These are phyloP conservation scores for Drosophila varians DNA, from an alignment of 1,140 invertebrate species.

Conservation along the genomic window DNA sequence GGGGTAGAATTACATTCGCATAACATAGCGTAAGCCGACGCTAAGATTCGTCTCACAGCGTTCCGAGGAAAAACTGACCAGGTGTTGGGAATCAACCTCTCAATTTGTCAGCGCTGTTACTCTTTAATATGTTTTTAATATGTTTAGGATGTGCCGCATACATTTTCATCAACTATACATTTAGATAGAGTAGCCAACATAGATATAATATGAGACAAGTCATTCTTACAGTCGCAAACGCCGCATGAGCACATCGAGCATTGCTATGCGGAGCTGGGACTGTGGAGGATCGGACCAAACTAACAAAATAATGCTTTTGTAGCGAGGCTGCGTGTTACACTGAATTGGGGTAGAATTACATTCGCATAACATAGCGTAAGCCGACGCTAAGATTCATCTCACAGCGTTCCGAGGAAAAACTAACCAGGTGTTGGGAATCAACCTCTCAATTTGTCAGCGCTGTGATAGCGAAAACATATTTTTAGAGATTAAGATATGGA, in stretches of 20 bases:
- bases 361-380: constrained; percentile 80
- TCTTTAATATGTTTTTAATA: too few species aligned
- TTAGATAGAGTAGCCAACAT: constrained; percentile 35
- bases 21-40: constrained; percentile 78
- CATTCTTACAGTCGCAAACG: constrained; percentile 78
- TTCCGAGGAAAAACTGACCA: constrained; percentile 30
- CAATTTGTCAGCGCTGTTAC: constrained; percentile 67
- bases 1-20: constrained; percentile 57
- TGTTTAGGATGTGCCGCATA: neutral
- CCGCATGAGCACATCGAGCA: constrained; percentile 70
- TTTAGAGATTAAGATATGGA: constrained; percentile 31
- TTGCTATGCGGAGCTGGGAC: constrained; percentile 81
- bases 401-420: constrained; percentile 84
- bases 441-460: constrained; percentile 62
- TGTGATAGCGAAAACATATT: constrained; percentile 22
- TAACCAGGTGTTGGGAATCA: constrained; percentile 5
- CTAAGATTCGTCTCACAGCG: constrained; percentile 85
- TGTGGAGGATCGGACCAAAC: constrained; percentile 17
- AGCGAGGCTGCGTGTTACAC: constrained; percentile 78
- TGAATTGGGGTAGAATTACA: constrained; percentile 46
- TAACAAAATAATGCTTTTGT: constrained; percentile 27
- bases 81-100: constrained; percentile 13
- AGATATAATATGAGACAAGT: constrained; percentile 70
- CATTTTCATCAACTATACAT: neutral
- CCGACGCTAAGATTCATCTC: constrained; percentile 83